Percentiles rank a stretch among this genome's conserved stretches.
phyloP scores from a whole-genome alignment of 2,797 vertebrate species.

The Xerus rutilus region DNA sequence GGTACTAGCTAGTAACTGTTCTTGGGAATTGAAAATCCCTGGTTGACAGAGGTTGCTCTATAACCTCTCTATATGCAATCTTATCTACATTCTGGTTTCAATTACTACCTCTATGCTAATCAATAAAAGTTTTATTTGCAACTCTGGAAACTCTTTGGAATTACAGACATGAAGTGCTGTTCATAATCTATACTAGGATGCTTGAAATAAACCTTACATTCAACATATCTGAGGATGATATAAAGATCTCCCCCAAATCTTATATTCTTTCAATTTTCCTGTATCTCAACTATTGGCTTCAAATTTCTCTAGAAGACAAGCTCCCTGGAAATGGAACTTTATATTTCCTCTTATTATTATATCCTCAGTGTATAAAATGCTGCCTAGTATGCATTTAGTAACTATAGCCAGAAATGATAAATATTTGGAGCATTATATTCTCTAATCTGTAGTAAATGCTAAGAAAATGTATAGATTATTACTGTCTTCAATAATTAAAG shows the following conservation, averaged over 20 bases:
- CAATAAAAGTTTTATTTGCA: neutral
- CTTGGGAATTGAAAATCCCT: neutral
- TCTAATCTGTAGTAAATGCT: neutral
- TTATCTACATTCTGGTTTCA: conserved; percentile 28
- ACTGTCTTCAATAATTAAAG: conserved; percentile 3
- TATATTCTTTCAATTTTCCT: neutral
- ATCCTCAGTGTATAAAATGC: neutral
- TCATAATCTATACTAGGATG: neutral
- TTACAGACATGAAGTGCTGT: neutral
- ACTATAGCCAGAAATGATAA: neutral
- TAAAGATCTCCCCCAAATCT: neutral
- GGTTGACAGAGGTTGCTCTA: conserved; percentile 1
- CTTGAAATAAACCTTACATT: neutral
- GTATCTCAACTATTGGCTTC: neutral
- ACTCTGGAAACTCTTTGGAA: neutral
- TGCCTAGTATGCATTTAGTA: neutral
- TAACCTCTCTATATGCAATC: neutral
- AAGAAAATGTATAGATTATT: conserved; percentile 19
- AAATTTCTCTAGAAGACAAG: conserved; percentile 31
- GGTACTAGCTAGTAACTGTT: neutral
- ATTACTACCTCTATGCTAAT: neutral
- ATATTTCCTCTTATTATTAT: neutral
- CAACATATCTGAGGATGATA: neutral
- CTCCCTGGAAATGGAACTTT: neutral
- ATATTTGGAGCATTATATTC: neutral